phyloP scores from a whole-genome alignment of 2,888 invertebrate species.

The Eulithis testata region DNA sequence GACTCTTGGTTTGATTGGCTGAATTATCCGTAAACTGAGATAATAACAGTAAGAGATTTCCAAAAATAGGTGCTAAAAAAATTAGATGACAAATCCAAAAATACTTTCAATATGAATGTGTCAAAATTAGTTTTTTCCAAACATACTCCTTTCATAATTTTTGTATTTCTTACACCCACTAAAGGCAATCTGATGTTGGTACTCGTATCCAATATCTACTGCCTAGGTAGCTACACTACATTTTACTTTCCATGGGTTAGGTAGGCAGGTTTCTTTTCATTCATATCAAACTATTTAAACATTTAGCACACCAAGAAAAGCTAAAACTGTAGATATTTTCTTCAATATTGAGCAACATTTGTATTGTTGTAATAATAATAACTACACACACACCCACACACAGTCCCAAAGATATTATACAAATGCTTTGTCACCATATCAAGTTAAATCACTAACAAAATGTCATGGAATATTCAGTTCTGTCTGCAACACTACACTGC shows the following conservation, averaged over 20 bases:
- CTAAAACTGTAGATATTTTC: slow-evolving; percentile 9
- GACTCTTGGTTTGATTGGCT: no score
- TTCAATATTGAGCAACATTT: slow-evolving; percentile 31
- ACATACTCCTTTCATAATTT: slow-evolving; percentile 1
- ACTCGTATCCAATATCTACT: slow-evolving; percentile 8
- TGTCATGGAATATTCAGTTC: slow-evolving; percentile 38
- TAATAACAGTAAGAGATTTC: no score
- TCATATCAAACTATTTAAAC: slow-evolving; percentile 15
- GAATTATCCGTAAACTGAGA: no score
- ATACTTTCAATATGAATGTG: neutral
- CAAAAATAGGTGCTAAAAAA: no score
- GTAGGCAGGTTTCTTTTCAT: slow-evolving; percentile 6
- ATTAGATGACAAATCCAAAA: no score
- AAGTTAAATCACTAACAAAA: slow-evolving; percentile 34
- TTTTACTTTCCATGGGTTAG: slow-evolving; percentile 12
- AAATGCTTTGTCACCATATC: slow-evolving; percentile 33
- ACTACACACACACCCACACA: slow-evolving; percentile 19
- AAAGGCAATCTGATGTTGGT: slow-evolving; percentile 22
- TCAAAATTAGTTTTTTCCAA: slow-evolving; percentile 6
- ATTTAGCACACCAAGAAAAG: slow-evolving; percentile 24
- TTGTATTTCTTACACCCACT: slow-evolving; percentile 12
- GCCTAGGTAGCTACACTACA: neutral
- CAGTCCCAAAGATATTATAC: slow-evolving; percentile 17
- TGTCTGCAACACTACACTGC: slow-evolving; percentile 38
- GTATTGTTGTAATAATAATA: slow-evolving; percentile 16